Percentiles rank a stretch among this genome's conserved stretches.
These are phyloP conservation scores for Lycopodina hypogea DNA, from an alignment of 37 sponge, comb jelly and placozoan genomes.

Conservation along the genomic window DNA sequence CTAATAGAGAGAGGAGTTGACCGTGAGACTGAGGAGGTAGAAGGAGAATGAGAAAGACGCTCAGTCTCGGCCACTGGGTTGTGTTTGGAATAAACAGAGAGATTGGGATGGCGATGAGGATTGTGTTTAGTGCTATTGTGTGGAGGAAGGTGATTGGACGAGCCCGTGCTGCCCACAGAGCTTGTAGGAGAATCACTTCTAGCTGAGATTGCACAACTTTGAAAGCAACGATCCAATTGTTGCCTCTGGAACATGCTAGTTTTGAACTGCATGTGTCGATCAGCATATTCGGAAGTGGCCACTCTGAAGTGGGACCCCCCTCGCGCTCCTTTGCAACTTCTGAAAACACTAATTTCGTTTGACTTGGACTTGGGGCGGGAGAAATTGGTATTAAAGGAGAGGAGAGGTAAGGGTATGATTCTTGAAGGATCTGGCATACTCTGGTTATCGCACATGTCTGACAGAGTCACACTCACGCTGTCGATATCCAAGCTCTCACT, in stretches of 20 bases:
- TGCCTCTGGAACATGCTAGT: slow-evolving; percentile 39
- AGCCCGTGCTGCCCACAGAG: neutral
- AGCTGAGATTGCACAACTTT: slow-evolving; percentile 13
- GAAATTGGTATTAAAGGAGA: neutral
- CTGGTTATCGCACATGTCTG: slow-evolving; percentile 20
- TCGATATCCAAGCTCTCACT: slow-evolving; percentile 22
- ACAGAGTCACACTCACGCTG: slow-evolving; percentile 6
- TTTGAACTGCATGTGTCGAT: slow-evolving; percentile 49
- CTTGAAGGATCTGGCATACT: slow-evolving; percentile 6
- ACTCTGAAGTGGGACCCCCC: slow-evolving; percentile 64
- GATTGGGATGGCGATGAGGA: neutral
- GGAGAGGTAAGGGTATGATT: slow-evolving; percentile 31
- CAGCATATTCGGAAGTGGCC: slow-evolving; percentile 66
- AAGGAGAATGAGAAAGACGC: slow-evolving; percentile 19
- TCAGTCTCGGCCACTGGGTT: slow-evolving; percentile 36
- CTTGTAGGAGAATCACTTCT: slow-evolving; percentile 12
- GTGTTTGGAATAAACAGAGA: slow-evolving; percentile 3
- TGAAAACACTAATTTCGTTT: slow-evolving; percentile 16
- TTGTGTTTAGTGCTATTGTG: neutral
- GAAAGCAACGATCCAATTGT: slow-evolving; percentile 9
- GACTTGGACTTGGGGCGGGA: slow-evolving; percentile 1
- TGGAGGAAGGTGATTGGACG: no score
- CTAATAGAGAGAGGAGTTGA: slow-evolving; percentile 31
- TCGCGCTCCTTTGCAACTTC: slow-evolving; percentile 22
- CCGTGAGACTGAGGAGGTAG: slow-evolving; percentile 20